Conservation (phyloP, 2,888 invertebrate species). For the Lordiphosa andalusiaca region DNA sequence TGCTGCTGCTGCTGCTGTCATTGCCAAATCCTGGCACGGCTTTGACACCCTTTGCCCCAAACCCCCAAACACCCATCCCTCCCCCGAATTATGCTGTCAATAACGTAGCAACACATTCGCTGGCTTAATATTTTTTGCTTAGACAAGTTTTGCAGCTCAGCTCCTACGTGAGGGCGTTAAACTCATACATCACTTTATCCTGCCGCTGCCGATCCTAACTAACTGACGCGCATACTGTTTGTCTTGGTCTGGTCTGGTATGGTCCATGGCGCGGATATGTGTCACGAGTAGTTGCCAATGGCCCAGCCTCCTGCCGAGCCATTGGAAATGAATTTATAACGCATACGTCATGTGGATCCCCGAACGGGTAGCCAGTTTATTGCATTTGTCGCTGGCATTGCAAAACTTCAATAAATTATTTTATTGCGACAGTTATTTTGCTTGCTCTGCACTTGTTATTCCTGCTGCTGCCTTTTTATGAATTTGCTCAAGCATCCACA, state of each 20-base stretch:
- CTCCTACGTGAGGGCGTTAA: conserved; percentile 74
- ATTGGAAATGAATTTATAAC: conserved; percentile 72
- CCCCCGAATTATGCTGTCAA: conserved; percentile 49
- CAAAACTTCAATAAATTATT: conserved; percentile 77
- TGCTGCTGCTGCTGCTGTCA: conserved; percentile 39
- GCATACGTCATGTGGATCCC: conserved; percentile 63
- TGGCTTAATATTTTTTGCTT: conserved; percentile 57
- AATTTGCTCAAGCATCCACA: conserved; percentile 45
- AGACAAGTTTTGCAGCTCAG: conserved; percentile 58
- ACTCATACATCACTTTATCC: conserved; percentile 77
- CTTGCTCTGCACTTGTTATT: conserved; percentile 35
- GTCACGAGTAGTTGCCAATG: conserved; percentile 74
- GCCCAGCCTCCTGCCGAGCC: conserved; percentile 41
- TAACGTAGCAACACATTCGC: conserved; percentile 66
- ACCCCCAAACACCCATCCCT: background rate
- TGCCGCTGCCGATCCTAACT: conserved; percentile 31
- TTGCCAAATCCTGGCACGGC: conserved; percentile 65
- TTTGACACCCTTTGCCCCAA: conserved; percentile 3
- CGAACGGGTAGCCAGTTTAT: conserved; percentile 54
- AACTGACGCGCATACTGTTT: conserved; percentile 27
- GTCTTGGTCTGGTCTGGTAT: conserved; percentile 37
- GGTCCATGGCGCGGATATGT: conserved; percentile 55
- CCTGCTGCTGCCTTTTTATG: conserved; percentile 40
- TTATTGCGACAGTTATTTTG: conserved; percentile 76
- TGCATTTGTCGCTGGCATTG: conserved; percentile 69